A percentile compares a stretch with the other conserved stretches of the same genome.
Conservation (phyloP, 1,140 invertebrate species). For the Colletes gigas region DNA sequence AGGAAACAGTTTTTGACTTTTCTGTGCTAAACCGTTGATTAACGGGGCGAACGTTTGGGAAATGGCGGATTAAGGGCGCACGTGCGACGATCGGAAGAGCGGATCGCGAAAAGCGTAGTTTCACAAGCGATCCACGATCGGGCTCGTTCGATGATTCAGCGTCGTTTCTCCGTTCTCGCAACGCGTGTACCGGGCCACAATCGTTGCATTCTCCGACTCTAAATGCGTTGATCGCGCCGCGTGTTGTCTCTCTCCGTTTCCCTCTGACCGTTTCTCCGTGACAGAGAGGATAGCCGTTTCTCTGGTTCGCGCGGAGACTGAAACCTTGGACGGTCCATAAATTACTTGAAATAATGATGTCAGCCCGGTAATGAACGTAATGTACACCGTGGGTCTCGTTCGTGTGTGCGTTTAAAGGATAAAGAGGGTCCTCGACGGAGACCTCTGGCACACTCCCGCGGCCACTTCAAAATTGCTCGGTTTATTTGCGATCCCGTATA, state of each 20-base stretch:
- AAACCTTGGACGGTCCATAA: conserved; percentile 56
- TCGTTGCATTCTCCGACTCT: conserved; percentile 53
- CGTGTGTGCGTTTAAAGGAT: conserved; percentile 17
- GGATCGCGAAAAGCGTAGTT: conserved; percentile 47
- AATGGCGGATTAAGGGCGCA: conserved; percentile 21
- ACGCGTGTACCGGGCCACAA: conserved; percentile 41
- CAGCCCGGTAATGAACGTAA: conserved; percentile 64
- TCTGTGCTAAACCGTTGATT: no score
- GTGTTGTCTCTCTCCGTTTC: not conserved
- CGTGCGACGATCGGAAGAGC: conserved; percentile 30
- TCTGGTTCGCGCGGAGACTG: conserved; percentile 15
- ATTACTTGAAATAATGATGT: conserved; percentile 68
- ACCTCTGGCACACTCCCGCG: not conserved
- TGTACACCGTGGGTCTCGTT: conserved; percentile 43
- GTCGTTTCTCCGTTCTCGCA: conserved; percentile 52
- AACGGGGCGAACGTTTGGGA: no score
- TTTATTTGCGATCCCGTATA: conserved; percentile 53
- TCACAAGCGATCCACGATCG: conserved; percentile 46
- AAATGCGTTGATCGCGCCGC: conserved; percentile 49
- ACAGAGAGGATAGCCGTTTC: conserved; percentile 10
- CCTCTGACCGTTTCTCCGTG: not conserved
- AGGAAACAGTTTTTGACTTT: no score
- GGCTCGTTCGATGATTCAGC: conserved; percentile 56
- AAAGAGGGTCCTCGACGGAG: conserved; percentile 17
- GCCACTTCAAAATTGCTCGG: conserved; percentile 27